These are phyloP conservation scores for Trichacis sp. DNA, from an alignment of 2,888 invertebrate genomes.

Conservation along the genomic window DNA sequence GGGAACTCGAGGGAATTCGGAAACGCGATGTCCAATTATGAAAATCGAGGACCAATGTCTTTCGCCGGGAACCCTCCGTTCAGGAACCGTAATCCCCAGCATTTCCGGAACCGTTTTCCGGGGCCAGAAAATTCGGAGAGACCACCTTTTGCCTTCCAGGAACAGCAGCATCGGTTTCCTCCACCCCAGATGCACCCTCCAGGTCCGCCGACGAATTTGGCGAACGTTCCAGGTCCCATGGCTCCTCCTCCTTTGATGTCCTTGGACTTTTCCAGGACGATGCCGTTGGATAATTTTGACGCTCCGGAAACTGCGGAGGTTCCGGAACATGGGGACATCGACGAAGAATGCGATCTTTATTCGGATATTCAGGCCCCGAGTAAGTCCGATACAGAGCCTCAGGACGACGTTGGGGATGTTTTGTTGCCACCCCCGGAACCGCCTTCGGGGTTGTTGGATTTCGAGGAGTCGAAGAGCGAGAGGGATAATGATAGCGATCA, in stretches of 20 bases:
- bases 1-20: slow-evolving; percentile 55
- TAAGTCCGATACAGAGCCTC: slow-evolving; percentile 54
- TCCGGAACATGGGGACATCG: slow-evolving; percentile 45
- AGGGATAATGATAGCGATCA: slow-evolving; percentile 65
- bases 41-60: slow-evolving; percentile 54
- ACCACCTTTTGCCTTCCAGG: slow-evolving; percentile 39
- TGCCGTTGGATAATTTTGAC: slow-evolving; percentile 18
- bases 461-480: slow-evolving; percentile 63
- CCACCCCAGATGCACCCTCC: slow-evolving; percentile 41
- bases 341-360: slow-evolving; percentile 74
- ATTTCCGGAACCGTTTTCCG: slow-evolving; percentile 55
- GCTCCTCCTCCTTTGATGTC: slow-evolving; percentile 18
- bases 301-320: slow-evolving; percentile 42
- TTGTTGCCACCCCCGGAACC: slow-evolving; percentile 69
- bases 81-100: slow-evolving; percentile 58
- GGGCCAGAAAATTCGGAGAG: slow-evolving; percentile 44
- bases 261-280: slow-evolving; percentile 16
- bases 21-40: slow-evolving; percentile 59
- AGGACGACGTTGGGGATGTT: slow-evolving; percentile 55
- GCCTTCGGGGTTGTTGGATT: slow-evolving; percentile 65
- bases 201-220: slow-evolving; percentile 22
- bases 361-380: slow-evolving; percentile 73
- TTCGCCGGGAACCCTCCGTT: slow-evolving; percentile 55
- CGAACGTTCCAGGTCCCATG: slow-evolving; percentile 1
- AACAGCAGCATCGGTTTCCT: slow-evolving; percentile 32